phyloP scores from a whole-genome alignment of 2,113 vertebrate genomes.

The Petaurus breviceps region DNA sequence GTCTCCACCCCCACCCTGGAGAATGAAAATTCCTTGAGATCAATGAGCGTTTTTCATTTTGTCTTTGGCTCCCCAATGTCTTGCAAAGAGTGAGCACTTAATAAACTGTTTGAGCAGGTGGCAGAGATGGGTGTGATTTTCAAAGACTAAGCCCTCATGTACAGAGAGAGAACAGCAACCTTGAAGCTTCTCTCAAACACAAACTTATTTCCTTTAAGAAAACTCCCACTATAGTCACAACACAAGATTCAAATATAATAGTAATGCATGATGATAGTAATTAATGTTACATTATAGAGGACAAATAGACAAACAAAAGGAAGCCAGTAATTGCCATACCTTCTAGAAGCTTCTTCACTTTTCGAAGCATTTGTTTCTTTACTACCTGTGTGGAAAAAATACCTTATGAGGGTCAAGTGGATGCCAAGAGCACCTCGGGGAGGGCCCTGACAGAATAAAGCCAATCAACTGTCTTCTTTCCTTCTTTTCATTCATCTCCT shows the following conservation, averaged over 20 bases:
- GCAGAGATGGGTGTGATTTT: not conserved
- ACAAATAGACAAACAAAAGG: not conserved
- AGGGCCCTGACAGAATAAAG: constrained; percentile 19
- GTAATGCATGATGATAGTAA: not conserved
- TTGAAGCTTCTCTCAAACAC: not conserved
- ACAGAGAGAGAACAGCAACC: not conserved
- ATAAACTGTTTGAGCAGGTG: not conserved
- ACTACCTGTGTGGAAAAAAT: constrained; percentile 75
- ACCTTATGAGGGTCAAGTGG: not conserved
- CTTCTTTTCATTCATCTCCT: constrained; percentile 39
- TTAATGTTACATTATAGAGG: not conserved
- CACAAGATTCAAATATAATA: not conserved
- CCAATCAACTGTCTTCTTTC: not conserved
- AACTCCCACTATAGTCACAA: not conserved
- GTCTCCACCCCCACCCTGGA: no score
- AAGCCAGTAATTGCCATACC: constrained; percentile 82
- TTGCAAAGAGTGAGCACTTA: not conserved
- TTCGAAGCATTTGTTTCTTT: constrained; percentile 73
- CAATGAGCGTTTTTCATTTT: no score
- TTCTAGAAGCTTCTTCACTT: constrained; percentile 86
- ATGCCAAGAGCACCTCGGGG: not conserved
- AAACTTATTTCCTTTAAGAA: constrained; percentile 29
- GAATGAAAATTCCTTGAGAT: no score
- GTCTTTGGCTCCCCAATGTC: not conserved
- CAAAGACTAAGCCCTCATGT: not conserved